phyloP scores from a whole-genome alignment of 2,113 vertebrate genomes.

The Calidris pygmaea region DNA sequence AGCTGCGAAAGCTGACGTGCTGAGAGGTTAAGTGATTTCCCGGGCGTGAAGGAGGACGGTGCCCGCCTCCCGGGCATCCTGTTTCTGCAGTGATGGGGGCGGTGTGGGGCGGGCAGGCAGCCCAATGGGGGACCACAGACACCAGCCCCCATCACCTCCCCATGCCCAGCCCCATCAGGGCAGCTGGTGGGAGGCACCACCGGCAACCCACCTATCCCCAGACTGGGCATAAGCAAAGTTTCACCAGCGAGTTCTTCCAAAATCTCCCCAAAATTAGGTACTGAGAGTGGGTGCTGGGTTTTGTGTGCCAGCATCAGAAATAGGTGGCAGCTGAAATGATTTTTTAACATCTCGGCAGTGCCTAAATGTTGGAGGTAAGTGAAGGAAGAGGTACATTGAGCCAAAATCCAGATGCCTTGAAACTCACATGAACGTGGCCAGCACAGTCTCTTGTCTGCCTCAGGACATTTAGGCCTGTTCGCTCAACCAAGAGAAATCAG shows the following conservation, averaged over 20 bases:
- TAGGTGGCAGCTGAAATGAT: background rate
- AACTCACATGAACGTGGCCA: fast-evolving
- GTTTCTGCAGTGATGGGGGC: background rate
- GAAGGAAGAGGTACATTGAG: background rate
- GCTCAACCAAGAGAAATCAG: background rate
- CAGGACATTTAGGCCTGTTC: background rate
- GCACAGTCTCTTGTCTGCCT: background rate
- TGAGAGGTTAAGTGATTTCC: constrained; percentile 48
- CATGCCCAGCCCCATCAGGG: background rate
- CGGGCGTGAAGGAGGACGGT: background rate
- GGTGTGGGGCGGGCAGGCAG: fast-evolving
- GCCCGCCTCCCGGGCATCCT: fast-evolving
- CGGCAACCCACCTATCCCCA: background rate
- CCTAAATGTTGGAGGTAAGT: background rate
- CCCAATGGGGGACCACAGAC: fast-evolving
- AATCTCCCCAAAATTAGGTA: background rate
- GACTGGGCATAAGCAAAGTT: background rate
- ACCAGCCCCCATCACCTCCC: background rate
- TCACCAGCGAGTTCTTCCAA: background rate
- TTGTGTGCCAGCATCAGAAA: background rate
- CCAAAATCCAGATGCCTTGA: background rate
- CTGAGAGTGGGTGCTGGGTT: background rate
- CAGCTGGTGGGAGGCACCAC: background rate
- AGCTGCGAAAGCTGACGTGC: background rate
- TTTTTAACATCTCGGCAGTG: background rate